Percentiles rank a stretch among this genome's conserved stretches.
These are phyloP conservation scores for Leptopilina myrica DNA, from an alignment of 2,888 invertebrate genomes.

Conservation along the genomic window DNA sequence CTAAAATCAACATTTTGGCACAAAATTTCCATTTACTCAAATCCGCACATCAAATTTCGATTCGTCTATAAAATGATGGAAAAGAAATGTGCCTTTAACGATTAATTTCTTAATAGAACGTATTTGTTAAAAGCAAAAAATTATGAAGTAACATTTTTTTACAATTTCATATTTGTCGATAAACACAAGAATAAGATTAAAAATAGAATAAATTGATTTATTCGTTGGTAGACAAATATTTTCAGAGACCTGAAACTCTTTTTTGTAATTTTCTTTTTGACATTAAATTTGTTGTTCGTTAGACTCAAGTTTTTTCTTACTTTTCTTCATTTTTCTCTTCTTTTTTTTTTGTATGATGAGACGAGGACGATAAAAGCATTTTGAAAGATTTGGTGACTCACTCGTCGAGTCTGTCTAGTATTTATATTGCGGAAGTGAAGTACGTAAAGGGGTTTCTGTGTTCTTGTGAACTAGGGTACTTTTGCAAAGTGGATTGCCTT, in stretches of 20 bases:
- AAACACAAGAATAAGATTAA: too few relatives aligned
- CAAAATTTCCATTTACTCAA: too few relatives aligned
- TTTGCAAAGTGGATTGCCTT: conserved; percentile 37
- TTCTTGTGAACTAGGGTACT: conserved; percentile 38
- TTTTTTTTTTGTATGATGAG: not conserved
- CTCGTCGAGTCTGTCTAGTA: conserved; percentile 1
- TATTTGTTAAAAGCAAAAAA: too few relatives aligned
- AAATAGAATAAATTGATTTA: conserved; percentile 1
- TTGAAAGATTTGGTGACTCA: conserved; percentile 26
- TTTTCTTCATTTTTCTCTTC: not conserved
- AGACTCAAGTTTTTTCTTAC: not conserved
- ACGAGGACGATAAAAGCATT: not conserved
- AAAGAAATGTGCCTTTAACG: too few relatives aligned
- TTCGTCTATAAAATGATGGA: too few relatives aligned
- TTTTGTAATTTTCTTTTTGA: not conserved
- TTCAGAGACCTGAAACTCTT: not conserved
- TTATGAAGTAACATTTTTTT: not conserved
- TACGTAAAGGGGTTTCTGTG: conserved; percentile 36
- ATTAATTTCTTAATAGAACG: too few relatives aligned
- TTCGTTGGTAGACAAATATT: not conserved
- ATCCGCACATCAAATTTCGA: too few relatives aligned
- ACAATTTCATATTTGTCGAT: too few relatives aligned
- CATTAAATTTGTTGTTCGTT: not conserved
- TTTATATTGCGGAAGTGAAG: conserved; percentile 25
- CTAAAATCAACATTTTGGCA: too few relatives aligned